phyloP scores from a whole-genome alignment of 2,797 vertebrate species.

The Spatula clypeata region DNA sequence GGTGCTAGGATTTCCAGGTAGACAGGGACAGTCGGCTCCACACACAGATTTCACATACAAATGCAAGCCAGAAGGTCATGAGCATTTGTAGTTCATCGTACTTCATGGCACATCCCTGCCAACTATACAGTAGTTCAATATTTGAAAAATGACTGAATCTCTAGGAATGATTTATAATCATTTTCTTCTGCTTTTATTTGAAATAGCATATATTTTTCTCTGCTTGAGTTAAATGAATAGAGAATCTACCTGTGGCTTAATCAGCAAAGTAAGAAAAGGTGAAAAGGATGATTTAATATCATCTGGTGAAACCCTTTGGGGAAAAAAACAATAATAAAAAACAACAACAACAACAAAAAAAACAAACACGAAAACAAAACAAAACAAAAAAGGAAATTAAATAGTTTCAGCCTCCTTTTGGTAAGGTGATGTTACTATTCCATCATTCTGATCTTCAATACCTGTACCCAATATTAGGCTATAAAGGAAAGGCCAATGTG shows the following conservation, averaged over 20 bases:
- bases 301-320: not conserved
- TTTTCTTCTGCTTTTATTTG: slow-evolving; percentile 10
- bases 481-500: not conserved
- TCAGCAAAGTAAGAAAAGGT: not conserved
- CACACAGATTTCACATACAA: not conserved
- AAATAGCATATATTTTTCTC: not conserved
- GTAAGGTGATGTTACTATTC: not conserved
- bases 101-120: not conserved
- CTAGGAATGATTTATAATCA: not conserved
- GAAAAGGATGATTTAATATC: not conserved
- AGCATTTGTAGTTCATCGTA: not conserved
- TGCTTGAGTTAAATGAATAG: not conserved
- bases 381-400: not conserved
- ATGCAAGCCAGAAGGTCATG: not conserved
- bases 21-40: not conserved
- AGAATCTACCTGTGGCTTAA: not conserved
- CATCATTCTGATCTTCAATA: not conserved
- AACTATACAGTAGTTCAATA: not conserved
- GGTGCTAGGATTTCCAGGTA: not conserved
- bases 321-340: no score
- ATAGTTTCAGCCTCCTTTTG: not conserved
- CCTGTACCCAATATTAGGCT: not conserved
- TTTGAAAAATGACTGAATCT: not conserved
- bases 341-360: no score
- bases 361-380: not conserved